Evolutionary conservation across 2,888 invertebrate species (phyloP).

Genomic region (Myopa testacea): DNA sequence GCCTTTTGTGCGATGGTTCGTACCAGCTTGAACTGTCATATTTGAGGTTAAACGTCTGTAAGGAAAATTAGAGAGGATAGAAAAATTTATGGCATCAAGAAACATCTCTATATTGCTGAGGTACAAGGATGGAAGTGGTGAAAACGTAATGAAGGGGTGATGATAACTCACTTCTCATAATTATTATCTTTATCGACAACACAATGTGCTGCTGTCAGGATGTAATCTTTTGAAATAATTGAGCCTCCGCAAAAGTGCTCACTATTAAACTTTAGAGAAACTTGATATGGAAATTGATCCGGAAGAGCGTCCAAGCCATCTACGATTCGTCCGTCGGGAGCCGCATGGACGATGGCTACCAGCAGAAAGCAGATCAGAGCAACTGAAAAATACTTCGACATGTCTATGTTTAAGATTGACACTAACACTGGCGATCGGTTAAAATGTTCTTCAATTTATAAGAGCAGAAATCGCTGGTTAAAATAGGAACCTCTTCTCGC

Average conservation of each 20-base stretch:
- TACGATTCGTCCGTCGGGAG: slow-evolving; percentile 56
- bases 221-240: too few relatives aligned
- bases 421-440: too few relatives aligned
- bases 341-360: slow-evolving; percentile 29
- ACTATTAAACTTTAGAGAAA: too few relatives aligned
- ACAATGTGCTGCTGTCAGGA: slow-evolving; percentile 54
- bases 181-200: slow-evolving; percentile 54
- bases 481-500: too few relatives aligned
- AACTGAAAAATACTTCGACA: neutral
- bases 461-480: too few relatives aligned
- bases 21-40: slow-evolving; percentile 60
- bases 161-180: slow-evolving; percentile 51
- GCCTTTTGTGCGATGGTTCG: slow-evolving; percentile 57
- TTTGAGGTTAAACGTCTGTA: slow-evolving; percentile 56
- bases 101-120: too few relatives aligned
- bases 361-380: neutral
- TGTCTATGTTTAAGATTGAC: too few relatives aligned
- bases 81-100: too few relatives aligned
- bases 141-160: too few relatives aligned
- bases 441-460: too few relatives aligned
- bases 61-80: neutral
- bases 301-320: slow-evolving; percentile 62
- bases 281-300: slow-evolving; percentile 65
- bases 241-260: too few relatives aligned
- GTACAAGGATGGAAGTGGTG: too few relatives aligned